Base-by-base conservation (phyloP, 92 coral and sea anemone genomes). In the Phenganax marumi region DNA sequence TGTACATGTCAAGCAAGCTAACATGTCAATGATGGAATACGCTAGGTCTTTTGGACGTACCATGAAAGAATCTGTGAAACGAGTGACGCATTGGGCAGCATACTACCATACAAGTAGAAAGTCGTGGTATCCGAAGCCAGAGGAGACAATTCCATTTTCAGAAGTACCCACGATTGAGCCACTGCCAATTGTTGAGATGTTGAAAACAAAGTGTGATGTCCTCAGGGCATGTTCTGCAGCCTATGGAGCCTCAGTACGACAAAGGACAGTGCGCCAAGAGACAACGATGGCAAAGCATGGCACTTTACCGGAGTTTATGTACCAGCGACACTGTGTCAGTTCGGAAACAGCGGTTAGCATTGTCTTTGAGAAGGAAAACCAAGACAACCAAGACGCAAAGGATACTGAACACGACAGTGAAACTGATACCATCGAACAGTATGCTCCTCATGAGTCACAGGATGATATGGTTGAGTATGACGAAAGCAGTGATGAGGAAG, bases 211-310 rank as follows among this genome's bases (percentile, higher is more conserved):
- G n/a, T n/a, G n/a, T n/a, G n/a, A n/a, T n/a, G n/a, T n/a, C n/a
- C n/a, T n/a, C n/a, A n/a, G n/a, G n/a, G n/a, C n/a, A n/a, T n/a
- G n/a, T n/a, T n/a, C n/a, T n/a, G 76, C 91, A 43, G 75, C 88
- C 50, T 84, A 84, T 84, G 88, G 88, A 52, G 88, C 90, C 50
- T 88, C 91, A 62, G 88, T 88, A 56, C 47, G 91, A 60, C 86
- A 88, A 64, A 87, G 88, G 53, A 88, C 88, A 60, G 91, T 88
- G 56, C 88, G 83, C 55, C 91, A 84, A 76, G 88, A 87, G 79
- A 79, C 90, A 21, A 87, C 90, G 53, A 84, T 87, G 90, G 88
- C 88, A 24, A 53, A 64, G 18, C 74, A 76, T 58, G 79, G 84
- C 8, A 84, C 74, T 13, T 65, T 77, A 50, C 76, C 84, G 24